phyloP scores from a whole-genome alignment of 1,140 invertebrate genomes.

The Meloidogyne exigua region DNA sequence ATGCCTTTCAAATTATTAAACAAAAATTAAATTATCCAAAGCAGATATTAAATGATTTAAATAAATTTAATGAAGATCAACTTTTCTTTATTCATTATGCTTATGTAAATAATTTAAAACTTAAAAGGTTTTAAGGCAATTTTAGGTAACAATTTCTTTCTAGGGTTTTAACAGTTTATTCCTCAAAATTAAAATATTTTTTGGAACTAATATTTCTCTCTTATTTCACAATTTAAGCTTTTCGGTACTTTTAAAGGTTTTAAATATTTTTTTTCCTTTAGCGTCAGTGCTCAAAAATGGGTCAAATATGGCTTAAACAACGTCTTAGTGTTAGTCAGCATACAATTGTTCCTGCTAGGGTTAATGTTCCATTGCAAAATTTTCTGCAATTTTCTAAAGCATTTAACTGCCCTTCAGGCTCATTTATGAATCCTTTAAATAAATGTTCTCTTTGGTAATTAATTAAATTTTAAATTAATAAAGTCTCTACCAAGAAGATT shows the following conservation, averaged over 20 bases:
- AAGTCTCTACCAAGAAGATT: no score
- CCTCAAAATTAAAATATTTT: no score
- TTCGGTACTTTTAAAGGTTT: no score
- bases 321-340: conserved; percentile 10
- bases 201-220: no score
- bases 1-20: background rate
- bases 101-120: conserved; percentile 16
- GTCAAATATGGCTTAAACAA: conserved; percentile 9
- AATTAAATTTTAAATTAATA: no score
- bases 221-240: no score
- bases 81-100: conserved; percentile 23
- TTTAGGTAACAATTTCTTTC: no score
- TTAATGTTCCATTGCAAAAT: conserved; percentile 12
- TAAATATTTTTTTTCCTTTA: background rate
- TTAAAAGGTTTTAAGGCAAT: no score
- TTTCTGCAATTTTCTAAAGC: conserved; percentile 12
- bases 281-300: conserved; percentile 12
- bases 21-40: conserved; percentile 4
- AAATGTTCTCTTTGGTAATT: conserved; percentile 12
- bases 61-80: conserved; percentile 4
- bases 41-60: background rate
- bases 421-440: conserved; percentile 14
- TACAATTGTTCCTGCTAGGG: conserved; percentile 5
- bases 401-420: conserved; percentile 14
- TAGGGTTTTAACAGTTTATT: no score